Evolutionary conservation across 1,140 invertebrate genomes (phyloP), one percentile per base, ranked within the genome.

Genomic region (Planococcus citri): DNA sequence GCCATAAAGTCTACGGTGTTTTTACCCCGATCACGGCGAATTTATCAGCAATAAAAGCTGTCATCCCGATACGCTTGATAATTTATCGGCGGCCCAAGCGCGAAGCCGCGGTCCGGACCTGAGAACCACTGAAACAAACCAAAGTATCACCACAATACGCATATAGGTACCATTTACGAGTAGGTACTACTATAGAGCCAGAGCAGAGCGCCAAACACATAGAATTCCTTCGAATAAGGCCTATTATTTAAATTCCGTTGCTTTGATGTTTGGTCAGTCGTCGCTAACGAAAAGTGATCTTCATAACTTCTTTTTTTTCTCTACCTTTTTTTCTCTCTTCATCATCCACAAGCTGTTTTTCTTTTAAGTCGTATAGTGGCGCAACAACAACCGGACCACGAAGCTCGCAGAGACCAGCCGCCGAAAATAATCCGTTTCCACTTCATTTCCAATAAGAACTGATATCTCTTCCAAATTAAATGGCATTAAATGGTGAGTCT

Each of bases 381-480:
- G 60, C 20, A 24, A 21, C 24, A 21, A 21, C 22, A 64, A 64
- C 60, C 60, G 60, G 25, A 64, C 60, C 60, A 25, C n/a, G n/a
- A n/a, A n/a, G n/a, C n/a, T n/a, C n/a, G n/a, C n/a, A n/a, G n/a
- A n/a, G n/a, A n/a, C n/a, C n/a, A n/a, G n/a, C n/a, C n/a, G 60
- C 60, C 60, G 60, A 64, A 64, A 64, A 64, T 64, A 64, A 64
- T 64, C 60, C 25, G 60, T 64, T 64, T 64, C 60, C 60, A 64
- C 60, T 64, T 64, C 60, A 64, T 64, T 64, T 64, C 60, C 21
- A 64, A 64, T 27, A 24, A 64, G 60, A 64, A 64, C 60, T 64
- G 60, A 64, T 64, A 64, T 64, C 60, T 64, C 6, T 64, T 64
- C 60, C 25, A 64, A 64, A 64, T 64, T 24, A 64, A 64, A 64